Evolutionary conservation across 2,888 invertebrate species (phyloP), one percentile per base, ranked within the genome.

Genomic region (Perithous albicinctus): DNA sequence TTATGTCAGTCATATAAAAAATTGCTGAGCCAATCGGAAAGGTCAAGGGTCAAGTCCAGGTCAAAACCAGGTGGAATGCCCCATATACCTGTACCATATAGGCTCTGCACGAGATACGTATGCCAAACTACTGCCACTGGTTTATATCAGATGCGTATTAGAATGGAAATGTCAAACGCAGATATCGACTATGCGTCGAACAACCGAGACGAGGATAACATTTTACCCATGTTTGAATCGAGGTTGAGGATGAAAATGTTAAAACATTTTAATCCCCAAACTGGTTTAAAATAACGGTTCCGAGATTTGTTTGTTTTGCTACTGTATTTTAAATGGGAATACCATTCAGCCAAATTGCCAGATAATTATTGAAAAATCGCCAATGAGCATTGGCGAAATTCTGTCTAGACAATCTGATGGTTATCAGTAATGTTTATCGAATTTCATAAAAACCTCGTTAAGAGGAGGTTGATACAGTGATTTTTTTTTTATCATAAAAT

Each of bases 91-190:
- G n/a, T n/a, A n/a, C n/a, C n/a, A n/a, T n/a, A n/a, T 18, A 59
- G 59, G 20, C 12, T 38, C 46, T 74, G 15, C 15, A 43, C 20
- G 51, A 7, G 20, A 56, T 38, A 61, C 61, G 51, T 74, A 86
- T 85, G 85, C 85, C 84, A 87, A 86, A 88, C 85, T 80, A 85
- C 85, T 87, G 84, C 82, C 15, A 51, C 43, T 74, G 79, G 48
- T 64, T 54, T 67, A 69, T 75, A 69, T 77, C 48, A 85, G 83
- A 84, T 85, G 80, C 80, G 74, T 79, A 75, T 81, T 81, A 79
- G 85, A 89, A 89, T 89, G 87, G 86, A 89, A 89, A 88, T 86
- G 89, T 89, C 89, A 89, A 87, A 82, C 73, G 85, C 88, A 89
- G 86, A 78, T 80, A 79, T 80, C 75, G 82, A 73, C 75, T 78